Evolutionary conservation across 2,113 vertebrate genomes (phyloP).

Genomic region (Hipposideros armiger): DNA sequence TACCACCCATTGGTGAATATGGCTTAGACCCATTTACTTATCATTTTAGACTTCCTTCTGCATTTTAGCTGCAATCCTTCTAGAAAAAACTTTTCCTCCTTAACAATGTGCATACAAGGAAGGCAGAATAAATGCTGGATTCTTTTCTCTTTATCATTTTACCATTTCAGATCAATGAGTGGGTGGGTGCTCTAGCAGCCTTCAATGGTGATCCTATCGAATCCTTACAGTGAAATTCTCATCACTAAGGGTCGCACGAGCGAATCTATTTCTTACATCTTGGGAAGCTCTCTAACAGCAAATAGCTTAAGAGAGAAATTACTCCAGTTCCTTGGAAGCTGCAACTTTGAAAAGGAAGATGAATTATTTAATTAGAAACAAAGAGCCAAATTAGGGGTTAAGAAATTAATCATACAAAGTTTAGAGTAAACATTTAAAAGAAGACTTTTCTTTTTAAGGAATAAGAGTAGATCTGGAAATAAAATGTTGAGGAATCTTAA

Average conservation of each 20-base stretch:
- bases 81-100: neutral
- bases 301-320: neutral
- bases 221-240: neutral
- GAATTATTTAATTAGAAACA: neutral
- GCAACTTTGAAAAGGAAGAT: neutral
- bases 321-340: neutral
- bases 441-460: neutral
- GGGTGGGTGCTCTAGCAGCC: neutral
- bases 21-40: neutral
- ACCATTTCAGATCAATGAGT: neutral
- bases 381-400: neutral
- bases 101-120: neutral
- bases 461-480: neutral
- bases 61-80: constrained; percentile 31
- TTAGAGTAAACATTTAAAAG: neutral
- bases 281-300: neutral
- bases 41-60: neutral
- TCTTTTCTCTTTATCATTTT: neutral
- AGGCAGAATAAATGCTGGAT: neutral
- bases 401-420: neutral
- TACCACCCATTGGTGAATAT: neutral
- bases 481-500: neutral
- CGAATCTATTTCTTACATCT: neutral
- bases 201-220: neutral
- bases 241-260: neutral